Evolutionary conservation across 2,888 invertebrate species (phyloP), one percentile per base, ranked within the genome.

Genomic region (Ornithoptera priamus): DNA sequence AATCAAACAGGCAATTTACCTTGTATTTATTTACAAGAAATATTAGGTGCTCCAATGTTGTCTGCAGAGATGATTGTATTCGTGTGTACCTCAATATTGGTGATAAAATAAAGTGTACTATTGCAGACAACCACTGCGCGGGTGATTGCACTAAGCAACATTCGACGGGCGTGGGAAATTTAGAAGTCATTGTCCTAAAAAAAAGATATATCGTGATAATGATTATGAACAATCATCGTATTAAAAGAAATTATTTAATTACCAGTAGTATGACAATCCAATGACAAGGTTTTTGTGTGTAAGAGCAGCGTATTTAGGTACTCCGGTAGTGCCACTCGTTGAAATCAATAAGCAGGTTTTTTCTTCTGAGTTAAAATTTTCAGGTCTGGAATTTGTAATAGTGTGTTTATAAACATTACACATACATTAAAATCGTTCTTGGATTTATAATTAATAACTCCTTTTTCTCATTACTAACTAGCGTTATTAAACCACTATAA

Each of bases 321-420:
- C 36, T 1, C 85, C 85, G 2, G 83, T 85, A 0, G 84, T 80
- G 0, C 86, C 86, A 36, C 86, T 85, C 0, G 86, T 84, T 0
- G 81, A 65, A 42, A 82, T 56, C 1, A 85, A 65, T 24, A 77
- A 67, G 0, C 77, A 76, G 30, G 75, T 72, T 0, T 81, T 80
- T 10, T 81, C 76, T 4, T 73, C 77, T 4, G 85, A 72, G 60
- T 85, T 78, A 8, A 85, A 81, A 59, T 85, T 81, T 10, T 73
- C 66, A 42, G 79, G 69, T 60, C 85, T 84, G 72, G n/a, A 77
- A 77, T 71, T 1, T 12, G 4, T 22, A 22, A n/a, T 53, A 53
- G 18, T 6, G 5, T 46, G 46, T 46, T 46, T 46, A 46, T 10
- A 15, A n/a, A n/a, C n/a, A n/a, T n/a, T n/a, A n/a, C n/a, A n/a